Percentiles rank a stretch among this genome's conserved stretches.
Conservation (phyloP, 2,888 invertebrate genomes). For the Amphiduros pacificus region DNA sequence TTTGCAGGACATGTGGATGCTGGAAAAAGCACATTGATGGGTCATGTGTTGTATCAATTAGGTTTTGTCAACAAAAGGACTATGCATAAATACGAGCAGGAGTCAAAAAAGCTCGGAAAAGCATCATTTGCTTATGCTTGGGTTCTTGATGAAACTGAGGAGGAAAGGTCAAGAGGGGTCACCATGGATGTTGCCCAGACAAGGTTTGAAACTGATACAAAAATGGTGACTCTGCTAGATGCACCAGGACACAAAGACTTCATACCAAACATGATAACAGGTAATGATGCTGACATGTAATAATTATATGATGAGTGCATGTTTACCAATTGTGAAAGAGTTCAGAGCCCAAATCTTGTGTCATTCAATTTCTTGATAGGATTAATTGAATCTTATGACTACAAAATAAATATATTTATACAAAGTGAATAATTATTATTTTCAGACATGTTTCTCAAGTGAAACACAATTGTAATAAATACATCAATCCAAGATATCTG, state of each 20-base stretch:
- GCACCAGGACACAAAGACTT: conserved; percentile 99
- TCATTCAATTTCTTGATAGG: too few relatives aligned
- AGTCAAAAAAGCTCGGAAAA: conserved; percentile 88
- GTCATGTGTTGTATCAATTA: conserved; percentile 77
- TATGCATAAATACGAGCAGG: conserved; percentile 96
- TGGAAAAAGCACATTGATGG: conserved; percentile 96
- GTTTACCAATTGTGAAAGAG: too few relatives aligned
- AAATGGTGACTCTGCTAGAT: conserved; percentile 75
- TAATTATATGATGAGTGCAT: too few relatives aligned
- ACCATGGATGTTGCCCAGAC: conserved; percentile 98
- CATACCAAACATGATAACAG: conserved; percentile 98
- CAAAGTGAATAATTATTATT: too few relatives aligned
- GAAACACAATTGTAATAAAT: too few relatives aligned
- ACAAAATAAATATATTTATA: too few relatives aligned
- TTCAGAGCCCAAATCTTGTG: too few relatives aligned
- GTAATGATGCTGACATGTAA: too few relatives aligned
- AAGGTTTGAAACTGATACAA: conserved; percentile 85
- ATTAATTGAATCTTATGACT: too few relatives aligned
- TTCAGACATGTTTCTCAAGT: too few relatives aligned
- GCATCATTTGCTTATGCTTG: conserved; percentile 98
- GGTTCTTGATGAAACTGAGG: conserved; percentile 98
- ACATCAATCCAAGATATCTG: too few relatives aligned
- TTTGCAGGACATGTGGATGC: conserved; percentile 95
- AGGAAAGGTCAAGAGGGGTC: conserved; percentile 92
- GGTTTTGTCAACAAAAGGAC: conserved; percentile 71